Evolutionary conservation across 1,140 invertebrate genomes (phyloP).

Genomic region (Thalassaphorura encarpata): DNA sequence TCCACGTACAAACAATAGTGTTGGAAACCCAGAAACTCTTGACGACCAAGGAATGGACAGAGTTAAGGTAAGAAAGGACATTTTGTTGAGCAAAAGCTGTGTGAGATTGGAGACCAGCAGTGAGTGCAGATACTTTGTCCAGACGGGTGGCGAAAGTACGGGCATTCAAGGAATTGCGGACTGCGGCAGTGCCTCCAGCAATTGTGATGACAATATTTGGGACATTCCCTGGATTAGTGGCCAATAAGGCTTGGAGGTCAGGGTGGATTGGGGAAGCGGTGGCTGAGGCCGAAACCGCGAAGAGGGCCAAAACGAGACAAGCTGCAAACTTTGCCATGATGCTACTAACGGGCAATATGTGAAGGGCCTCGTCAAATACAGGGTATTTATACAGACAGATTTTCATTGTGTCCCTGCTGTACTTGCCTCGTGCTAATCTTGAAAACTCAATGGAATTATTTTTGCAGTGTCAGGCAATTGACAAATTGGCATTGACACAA

Average conservation of each 20-base stretch:
- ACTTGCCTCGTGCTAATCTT: too few species aligned
- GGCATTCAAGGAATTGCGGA: not conserved
- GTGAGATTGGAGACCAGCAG: not conserved
- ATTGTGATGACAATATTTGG: not conserved
- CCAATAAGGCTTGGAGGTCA: not conserved
- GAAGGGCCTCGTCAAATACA: too few species aligned
- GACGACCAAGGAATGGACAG: not conserved
- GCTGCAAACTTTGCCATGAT: not conserved
- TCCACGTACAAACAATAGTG: not conserved
- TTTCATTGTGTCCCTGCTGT: not conserved
- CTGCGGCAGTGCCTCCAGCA: not conserved
- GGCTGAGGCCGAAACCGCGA: not conserved
- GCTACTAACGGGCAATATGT: not conserved
- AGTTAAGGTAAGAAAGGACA: not conserved
- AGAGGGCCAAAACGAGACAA: not conserved
- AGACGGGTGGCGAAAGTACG: not conserved
- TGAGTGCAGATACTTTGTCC: not conserved
- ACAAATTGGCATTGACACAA: not conserved
- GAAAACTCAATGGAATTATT: not conserved
- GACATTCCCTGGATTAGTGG: not conserved
- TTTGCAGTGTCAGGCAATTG: not conserved
- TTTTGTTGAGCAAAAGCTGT: not conserved
- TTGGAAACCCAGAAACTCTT: slow-evolving; percentile 10
- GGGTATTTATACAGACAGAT: not conserved
- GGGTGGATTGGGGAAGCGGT: not conserved